phyloP scores from a whole-genome alignment of 2,113 vertebrate species.

The Myrmecobius fasciatus region DNA sequence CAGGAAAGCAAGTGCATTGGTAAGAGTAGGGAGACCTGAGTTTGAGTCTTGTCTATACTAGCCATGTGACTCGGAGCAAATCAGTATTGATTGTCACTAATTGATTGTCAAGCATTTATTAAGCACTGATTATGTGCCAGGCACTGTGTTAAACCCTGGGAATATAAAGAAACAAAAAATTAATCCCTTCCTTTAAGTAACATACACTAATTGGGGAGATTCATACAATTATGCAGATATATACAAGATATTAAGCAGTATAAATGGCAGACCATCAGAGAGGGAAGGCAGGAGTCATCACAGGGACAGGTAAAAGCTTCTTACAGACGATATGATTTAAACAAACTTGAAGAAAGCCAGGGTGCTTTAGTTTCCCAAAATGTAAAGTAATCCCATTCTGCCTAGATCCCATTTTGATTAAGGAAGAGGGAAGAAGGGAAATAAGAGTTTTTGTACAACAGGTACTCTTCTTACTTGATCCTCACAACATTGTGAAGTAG shows the following conservation, averaged over 20 bases:
- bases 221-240: not conserved
- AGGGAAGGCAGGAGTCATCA: not conserved
- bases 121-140: not conserved
- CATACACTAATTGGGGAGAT: not conserved
- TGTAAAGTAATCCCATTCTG: not conserved
- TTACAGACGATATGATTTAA: not conserved
- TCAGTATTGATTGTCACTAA: too few relatives aligned
- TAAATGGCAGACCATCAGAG: not conserved
- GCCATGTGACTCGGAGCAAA: not conserved
- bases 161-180: not conserved
- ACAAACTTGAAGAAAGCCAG: not conserved
- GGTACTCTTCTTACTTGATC: not conserved
- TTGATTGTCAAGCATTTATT: not conserved
- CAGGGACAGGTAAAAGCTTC: not conserved
- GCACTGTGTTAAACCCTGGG: not conserved
- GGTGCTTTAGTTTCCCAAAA: not conserved
- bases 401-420: not conserved
- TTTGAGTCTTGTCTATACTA: not conserved
- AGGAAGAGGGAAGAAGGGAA: not conserved
- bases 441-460: not conserved
- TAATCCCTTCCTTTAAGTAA: not conserved
- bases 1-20: not conserved
- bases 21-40: not conserved
- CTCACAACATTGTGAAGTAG: not conserved
- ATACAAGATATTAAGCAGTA: not conserved